Conservation (phyloP, 2,888 invertebrate species). For the Caenorhabditis sinica region DNA sequence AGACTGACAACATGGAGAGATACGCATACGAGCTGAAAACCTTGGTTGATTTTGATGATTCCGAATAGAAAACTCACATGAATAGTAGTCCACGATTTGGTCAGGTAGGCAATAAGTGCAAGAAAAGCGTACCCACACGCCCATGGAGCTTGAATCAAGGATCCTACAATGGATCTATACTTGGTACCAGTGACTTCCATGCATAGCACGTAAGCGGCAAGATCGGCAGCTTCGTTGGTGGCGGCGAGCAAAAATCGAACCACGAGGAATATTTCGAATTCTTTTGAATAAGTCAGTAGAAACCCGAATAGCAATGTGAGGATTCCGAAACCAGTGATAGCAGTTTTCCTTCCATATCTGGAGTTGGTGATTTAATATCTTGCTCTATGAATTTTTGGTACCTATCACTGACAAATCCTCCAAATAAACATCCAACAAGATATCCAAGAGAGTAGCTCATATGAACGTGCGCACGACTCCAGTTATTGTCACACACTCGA, state of each 20-base stretch:
- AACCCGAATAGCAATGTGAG: slow-evolving; percentile 82
- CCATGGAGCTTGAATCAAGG: slow-evolving; percentile 83
- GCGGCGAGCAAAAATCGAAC: slow-evolving; percentile 82
- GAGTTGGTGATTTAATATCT: neutral
- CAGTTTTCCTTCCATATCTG: slow-evolving; percentile 82
- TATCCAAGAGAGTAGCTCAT: slow-evolving; percentile 83
- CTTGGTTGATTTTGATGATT: neutral
- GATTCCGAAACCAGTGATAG: slow-evolving; percentile 79
- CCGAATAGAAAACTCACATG: slow-evolving; percentile 68
- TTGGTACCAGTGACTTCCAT: slow-evolving; percentile 84
- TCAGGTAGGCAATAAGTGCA: slow-evolving; percentile 82
- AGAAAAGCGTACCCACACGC: slow-evolving; percentile 83
- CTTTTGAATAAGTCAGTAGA: slow-evolving; percentile 77
- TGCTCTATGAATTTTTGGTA: slow-evolving; percentile 9
- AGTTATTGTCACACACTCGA: slow-evolving; percentile 81
- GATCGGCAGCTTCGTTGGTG: slow-evolving; percentile 83
- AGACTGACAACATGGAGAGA: slow-evolving; percentile 78
- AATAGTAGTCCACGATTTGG: slow-evolving; percentile 81
- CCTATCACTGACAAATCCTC: slow-evolving; percentile 81
- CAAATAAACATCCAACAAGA: slow-evolving; percentile 81
- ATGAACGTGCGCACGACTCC: slow-evolving; percentile 82
- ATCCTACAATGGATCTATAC: slow-evolving; percentile 83
- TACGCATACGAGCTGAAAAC: slow-evolving; percentile 76
- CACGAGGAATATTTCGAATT: slow-evolving; percentile 81
- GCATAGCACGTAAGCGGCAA: slow-evolving; percentile 84